Evolutionary conservation across 1,140 invertebrate genomes (phyloP).

Genomic region (Drosophila seguyi): DNA sequence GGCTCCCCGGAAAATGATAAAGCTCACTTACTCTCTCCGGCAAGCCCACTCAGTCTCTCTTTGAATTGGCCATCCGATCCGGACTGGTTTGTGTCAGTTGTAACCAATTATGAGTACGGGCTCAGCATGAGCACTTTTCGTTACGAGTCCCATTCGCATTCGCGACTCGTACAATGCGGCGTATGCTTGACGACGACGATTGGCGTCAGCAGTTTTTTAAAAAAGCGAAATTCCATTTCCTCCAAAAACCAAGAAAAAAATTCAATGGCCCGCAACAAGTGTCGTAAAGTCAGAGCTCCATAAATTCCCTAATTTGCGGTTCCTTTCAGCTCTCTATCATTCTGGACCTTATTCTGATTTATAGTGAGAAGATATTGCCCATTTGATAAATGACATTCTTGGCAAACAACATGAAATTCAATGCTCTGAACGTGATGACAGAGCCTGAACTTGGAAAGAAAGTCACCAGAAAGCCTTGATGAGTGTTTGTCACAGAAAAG

Average conservation of each 20-base stretch:
- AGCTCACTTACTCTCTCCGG: conserved; percentile 6
- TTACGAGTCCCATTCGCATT: conserved; percentile 24
- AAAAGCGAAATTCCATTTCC: conserved; percentile 15
- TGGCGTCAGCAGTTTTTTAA: conserved; percentile 33
- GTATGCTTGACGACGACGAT: conserved; percentile 11
- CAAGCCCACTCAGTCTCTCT: conserved; percentile 5
- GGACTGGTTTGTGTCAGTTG: conserved; percentile 49
- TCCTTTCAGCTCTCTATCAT: conserved; percentile 1
- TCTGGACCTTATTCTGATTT: neutral
- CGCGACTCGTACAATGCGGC: conserved; percentile 19
- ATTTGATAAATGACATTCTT: neutral
- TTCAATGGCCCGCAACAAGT: conserved; percentile 13
- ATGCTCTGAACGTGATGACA: conserved; percentile 23
- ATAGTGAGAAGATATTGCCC: conserved; percentile 8
- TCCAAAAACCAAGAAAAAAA: conserved; percentile 1
- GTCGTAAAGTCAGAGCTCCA: conserved; percentile 4
- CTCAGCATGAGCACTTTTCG: conserved; percentile 14
- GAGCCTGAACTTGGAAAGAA: neutral
- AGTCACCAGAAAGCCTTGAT: conserved; percentile 11
- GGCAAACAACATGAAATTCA: conserved; percentile 17
- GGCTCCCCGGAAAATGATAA: conserved; percentile 20
- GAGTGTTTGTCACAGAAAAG: neutral
- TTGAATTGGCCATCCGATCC: conserved; percentile 41
- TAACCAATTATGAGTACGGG: conserved; percentile 47
- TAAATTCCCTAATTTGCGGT: conserved; percentile 8